Evolutionary conservation across 2,797 vertebrate genomes (phyloP), one percentile per base, ranked within the genome.

Genomic region (Lemur catta): DNA sequence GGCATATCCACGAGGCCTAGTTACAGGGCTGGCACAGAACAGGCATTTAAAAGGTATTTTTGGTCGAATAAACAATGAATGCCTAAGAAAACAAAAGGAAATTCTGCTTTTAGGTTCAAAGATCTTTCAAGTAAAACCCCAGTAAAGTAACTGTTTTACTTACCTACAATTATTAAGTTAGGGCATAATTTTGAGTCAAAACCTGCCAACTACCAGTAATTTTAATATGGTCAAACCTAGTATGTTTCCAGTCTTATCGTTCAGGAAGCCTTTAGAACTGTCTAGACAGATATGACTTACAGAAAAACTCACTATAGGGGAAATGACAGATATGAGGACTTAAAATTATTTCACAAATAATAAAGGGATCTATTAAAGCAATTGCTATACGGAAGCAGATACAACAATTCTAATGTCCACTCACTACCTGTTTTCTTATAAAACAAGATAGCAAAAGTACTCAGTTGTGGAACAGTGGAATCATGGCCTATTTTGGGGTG

Each of bases 271-370:
- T 63, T 95, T 65, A 63, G 26, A 93, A 82, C 18, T 78, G 43
- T 48, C 43, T 89, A 43, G 30, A 80, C 26, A 67, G 48, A n/a
- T 78, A 76, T 1, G 10, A 82, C 84, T 92, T 84, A 59, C 6
- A 82, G 24, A 94, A 84, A 82, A 84, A 82, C n/a, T 87, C 65
- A 71, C 30, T 30, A 35, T 2, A 84, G 33, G 61, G 17, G 30
- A 84, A 86, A 71, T 33, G 55, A 67, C 22, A 93, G 63, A 94
- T 67, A 82, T 28, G 4, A n/a, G 43, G 30, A 26, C 6, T 55
- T 74, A 89, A 91, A 85, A 89, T 93, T 75, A 90, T 50, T 95
- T 92, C 57, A 93, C 59, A 95, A 79, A 50, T 41, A 80, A 79
- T 55, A 85, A 78, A 86, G 3, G 46, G 48, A 50, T 10, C 55